Percentiles rank a stretch among this genome's conserved stretches.
Conservation (phyloP, 2,113 vertebrate genomes). For the Acanthisitta chloris region DNA sequence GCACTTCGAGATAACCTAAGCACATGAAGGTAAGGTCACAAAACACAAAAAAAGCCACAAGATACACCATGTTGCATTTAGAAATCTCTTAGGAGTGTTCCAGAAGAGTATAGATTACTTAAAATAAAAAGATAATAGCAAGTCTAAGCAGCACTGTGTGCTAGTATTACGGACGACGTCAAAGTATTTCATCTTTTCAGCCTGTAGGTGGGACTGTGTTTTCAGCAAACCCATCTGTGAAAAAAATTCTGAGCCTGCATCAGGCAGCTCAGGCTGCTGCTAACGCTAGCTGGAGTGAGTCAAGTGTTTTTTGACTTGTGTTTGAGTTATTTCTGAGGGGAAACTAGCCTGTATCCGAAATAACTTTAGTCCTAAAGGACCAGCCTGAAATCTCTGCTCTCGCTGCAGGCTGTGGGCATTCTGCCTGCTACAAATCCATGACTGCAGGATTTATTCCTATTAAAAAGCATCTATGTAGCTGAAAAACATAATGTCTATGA, state of each 20-base stretch:
- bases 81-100: background rate
- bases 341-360: background rate
- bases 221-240: conserved; percentile 63
- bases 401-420: background rate
- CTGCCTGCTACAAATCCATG: conserved; percentile 11
- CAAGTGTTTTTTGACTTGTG: background rate
- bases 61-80: background rate
- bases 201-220: conserved; percentile 79
- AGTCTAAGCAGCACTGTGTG: background rate
- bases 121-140: background rate
- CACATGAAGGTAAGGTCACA: background rate
- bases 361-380: background rate
- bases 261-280: background rate
- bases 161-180: background rate
- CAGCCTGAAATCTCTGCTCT: background rate
- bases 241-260: background rate
- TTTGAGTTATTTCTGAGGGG: background rate
- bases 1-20: background rate
- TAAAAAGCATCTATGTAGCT: conserved; percentile 21
- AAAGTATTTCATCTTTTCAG: conserved; percentile 57
- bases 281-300: background rate
- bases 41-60: background rate
- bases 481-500: background rate
- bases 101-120: background rate
- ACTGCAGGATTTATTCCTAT: background rate